Conservation (phyloP, 2,888 invertebrate genomes). For the Sinelater perroti region DNA sequence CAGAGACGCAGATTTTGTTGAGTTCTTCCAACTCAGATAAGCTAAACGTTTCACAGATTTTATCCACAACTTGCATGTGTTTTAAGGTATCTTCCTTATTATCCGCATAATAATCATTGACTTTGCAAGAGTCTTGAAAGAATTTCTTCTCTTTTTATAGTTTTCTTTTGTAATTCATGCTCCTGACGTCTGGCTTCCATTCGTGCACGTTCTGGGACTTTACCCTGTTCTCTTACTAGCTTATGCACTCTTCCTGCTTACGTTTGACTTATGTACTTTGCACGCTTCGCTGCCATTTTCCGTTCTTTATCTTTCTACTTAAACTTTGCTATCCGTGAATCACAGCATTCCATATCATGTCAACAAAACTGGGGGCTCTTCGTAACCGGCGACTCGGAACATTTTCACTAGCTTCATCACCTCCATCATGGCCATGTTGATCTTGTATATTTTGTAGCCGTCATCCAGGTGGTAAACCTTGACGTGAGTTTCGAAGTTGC, state of each 20-base stretch:
- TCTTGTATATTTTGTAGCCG: no score
- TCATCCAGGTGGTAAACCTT: no score
- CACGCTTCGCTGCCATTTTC: constrained; percentile 87
- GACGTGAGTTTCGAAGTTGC: no score
- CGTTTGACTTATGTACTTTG: constrained; percentile 84
- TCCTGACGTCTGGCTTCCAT: constrained; percentile 86
- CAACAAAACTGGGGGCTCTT: no score
- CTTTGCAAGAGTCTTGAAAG: constrained; percentile 80
- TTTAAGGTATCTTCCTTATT: constrained; percentile 77
- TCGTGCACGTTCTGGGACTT: constrained; percentile 82
- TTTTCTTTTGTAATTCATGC: constrained; percentile 84
- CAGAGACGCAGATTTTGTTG: constrained; percentile 76
- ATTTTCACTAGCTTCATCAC: no score
- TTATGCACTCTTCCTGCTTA: constrained; percentile 84
- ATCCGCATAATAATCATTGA: constrained; percentile 80
- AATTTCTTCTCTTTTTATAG: constrained; percentile 87
- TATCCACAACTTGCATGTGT: constrained; percentile 92
- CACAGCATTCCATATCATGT: no score
- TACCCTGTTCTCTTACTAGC: constrained; percentile 78
- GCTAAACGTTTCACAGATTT: constrained; percentile 84
- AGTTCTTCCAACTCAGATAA: constrained; percentile 77
- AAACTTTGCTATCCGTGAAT: no score
- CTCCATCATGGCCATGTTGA: no score
- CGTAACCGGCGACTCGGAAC: no score
- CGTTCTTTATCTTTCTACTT: no score